Percentiles rank a stretch among this genome's conserved stretches.
phyloP scores from a whole-genome alignment of 2,113 vertebrate genomes.

The Solea solea region DNA sequence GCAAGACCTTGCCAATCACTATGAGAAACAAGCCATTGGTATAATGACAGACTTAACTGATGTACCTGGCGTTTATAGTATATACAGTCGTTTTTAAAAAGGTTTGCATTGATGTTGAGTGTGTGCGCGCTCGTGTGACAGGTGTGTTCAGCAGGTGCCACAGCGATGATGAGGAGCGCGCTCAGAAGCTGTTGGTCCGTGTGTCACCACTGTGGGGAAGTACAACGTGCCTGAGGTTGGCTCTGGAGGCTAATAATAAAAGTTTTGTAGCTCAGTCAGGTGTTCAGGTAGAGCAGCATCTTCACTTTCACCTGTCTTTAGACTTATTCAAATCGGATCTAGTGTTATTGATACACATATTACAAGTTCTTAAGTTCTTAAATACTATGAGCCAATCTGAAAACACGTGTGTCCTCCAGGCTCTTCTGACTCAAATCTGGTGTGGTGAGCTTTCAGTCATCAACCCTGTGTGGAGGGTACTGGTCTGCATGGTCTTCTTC shows the following conservation, averaged over 20 bases:
- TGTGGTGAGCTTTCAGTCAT: slow-evolving; percentile 91
- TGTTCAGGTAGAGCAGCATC: slow-evolving; percentile 85
- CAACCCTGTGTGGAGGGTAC: slow-evolving; percentile 86
- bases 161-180: slow-evolving; percentile 84
- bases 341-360: not conserved
- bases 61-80: not conserved
- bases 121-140: slow-evolving; percentile 40
- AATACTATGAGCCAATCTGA: not conserved
- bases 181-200: slow-evolving; percentile 88
- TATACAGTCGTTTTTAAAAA: not conserved
- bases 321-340: not conserved
- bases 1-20: slow-evolving; percentile 84
- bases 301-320: not conserved
- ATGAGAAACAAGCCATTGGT: slow-evolving; percentile 90
- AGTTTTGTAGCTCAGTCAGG: slow-evolving; percentile 92
- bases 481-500: slow-evolving; percentile 86
- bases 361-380: not conserved
- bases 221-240: slow-evolving; percentile 90
- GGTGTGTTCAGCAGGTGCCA: slow-evolving; percentile 92
- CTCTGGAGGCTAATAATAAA: slow-evolving; percentile 90
- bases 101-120: not conserved
- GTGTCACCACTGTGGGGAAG: slow-evolving; percentile 89
- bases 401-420: slow-evolving; percentile 72
- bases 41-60: slow-evolving; percentile 23
- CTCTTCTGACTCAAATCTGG: slow-evolving; percentile 95